These are phyloP conservation scores for Teinopalpus imperialis DNA, from an alignment of 2,888 invertebrate genomes.

Conservation along the genomic window DNA sequence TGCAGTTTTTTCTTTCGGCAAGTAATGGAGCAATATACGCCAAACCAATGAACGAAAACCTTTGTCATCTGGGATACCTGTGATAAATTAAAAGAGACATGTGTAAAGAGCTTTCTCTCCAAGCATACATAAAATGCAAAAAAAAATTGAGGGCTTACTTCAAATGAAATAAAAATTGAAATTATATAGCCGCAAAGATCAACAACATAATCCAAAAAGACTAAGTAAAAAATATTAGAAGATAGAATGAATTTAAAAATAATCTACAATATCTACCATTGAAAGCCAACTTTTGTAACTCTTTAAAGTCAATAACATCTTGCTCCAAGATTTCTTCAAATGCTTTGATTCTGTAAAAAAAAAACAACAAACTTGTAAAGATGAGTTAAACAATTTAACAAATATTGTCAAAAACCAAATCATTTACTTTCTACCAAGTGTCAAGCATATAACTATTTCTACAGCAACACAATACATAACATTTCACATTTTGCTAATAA, in stretches of 20 bases:
- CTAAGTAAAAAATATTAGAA: too few relatives aligned
- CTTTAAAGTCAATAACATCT: slow-evolving; percentile 86
- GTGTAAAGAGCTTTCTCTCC: too few relatives aligned
- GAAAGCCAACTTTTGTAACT: slow-evolving; percentile 87
- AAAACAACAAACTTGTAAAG: slow-evolving; percentile 21
- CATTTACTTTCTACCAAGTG: neutral
- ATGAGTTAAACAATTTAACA: neutral
- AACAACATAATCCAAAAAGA: too few relatives aligned
- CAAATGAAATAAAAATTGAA: too few relatives aligned
- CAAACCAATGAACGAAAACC: slow-evolving; percentile 92
- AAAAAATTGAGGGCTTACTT: slow-evolving; percentile 2
- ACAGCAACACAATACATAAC: neutral
- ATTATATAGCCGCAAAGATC: too few relatives aligned
- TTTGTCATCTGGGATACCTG: slow-evolving; percentile 94
- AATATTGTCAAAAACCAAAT: neutral
- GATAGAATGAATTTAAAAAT: too few relatives aligned
- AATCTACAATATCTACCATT: slow-evolving; percentile 82
- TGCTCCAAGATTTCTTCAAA: slow-evolving; percentile 87
- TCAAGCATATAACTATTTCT: neutral
- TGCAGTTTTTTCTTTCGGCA: slow-evolving; percentile 85
- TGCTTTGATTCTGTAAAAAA: slow-evolving; percentile 86
- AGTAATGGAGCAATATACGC: slow-evolving; percentile 93
- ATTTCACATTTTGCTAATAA: neutral
- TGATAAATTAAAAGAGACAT: too few relatives aligned
- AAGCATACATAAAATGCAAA: neutral